Base-by-base conservation (phyloP, 1,140 invertebrate genomes). In the Drosophila funebris region DNA sequence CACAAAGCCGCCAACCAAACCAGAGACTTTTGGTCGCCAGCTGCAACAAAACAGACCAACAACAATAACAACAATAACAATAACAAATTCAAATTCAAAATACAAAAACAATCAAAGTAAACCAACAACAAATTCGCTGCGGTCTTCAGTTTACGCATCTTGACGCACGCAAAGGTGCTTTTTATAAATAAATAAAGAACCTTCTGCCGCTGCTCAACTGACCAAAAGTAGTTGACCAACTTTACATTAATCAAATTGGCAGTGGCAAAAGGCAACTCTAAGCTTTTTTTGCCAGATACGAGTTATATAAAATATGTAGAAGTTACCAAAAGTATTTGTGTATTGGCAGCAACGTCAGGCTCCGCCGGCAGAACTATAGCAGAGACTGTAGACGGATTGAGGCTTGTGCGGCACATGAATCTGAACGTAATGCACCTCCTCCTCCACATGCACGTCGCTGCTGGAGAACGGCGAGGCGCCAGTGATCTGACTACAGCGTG, bases 391-490 rank as follows among this genome's bases (percentile, higher is more conserved):
- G 0, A 70, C 3, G 4, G 80, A 79, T 0, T 50, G 11, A 18
- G 48, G 24, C 7, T 39, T 13, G 7, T 14, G 52, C 5, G 41
- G 18, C 8, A 31, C 44, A 48, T 88, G 82, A 6, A 78, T 48
- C n/a, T 66, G 70, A 4, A 50, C 67, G 0, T 22, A 44, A 33
- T 73, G 72, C 13, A 68, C 11, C 8, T 85, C 73, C 0, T 91
- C 83, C 9, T 91, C 90, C 24, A 78, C 0, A 18, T 76, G 58
- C 0, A 91, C 66, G 41, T 91, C 90, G 6, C 69, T 90, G 68
- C 90, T 91, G 16, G 90, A 90, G 54, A 89, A 91, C 11, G 90
- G 90, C 0, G 90, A 90, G 8, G 71, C 60, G 8, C 72, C 70
- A 0, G 73, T 76, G 11, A 91, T 78, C 5, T 90, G 73, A 5